Conservation (phyloP, 1,140 invertebrate species). For the Patella vulgata region DNA sequence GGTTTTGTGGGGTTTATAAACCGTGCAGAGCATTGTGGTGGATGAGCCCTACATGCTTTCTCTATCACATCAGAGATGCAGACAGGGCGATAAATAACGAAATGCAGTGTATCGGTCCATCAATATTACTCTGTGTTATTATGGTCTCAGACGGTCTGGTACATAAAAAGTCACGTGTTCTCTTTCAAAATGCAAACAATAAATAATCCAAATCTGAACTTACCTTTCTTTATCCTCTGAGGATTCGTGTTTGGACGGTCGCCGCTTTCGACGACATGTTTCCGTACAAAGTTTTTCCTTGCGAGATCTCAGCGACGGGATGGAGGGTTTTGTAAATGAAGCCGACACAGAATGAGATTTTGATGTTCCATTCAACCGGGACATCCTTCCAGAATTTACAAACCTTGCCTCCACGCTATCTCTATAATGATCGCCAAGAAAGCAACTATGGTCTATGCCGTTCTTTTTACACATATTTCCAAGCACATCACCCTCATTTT, state of each 20-base stretch:
- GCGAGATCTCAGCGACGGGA: constrained; percentile 48
- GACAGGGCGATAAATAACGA: no score
- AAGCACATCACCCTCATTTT: constrained; percentile 25
- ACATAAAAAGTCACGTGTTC: no score
- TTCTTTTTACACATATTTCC: constrained; percentile 43
- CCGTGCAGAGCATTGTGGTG: no score
- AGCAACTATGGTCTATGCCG: constrained; percentile 39
- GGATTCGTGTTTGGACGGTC: constrained; percentile 31
- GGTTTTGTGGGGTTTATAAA: no score
- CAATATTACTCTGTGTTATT: no score
- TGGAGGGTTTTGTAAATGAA: constrained; percentile 49
- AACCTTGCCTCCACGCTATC: constrained; percentile 20
- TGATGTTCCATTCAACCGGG: constrained; percentile 26
- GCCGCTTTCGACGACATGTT: constrained; percentile 29
- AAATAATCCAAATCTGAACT: no score
- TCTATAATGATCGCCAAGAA: constrained; percentile 25
- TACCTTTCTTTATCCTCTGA: constrained; percentile 27
- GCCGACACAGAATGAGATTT: constrained; percentile 12
- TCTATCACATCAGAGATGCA: no score
- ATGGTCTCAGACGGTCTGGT: no score
- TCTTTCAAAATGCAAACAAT: no score
- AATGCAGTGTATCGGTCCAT: no score
- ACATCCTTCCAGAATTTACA: constrained; percentile 4
- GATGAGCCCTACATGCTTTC: no score
- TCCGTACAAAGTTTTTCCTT: constrained; percentile 34